These are phyloP conservation scores for Stictocephala bisonia DNA, from an alignment of 2,888 invertebrate genomes.

Conservation along the genomic window DNA sequence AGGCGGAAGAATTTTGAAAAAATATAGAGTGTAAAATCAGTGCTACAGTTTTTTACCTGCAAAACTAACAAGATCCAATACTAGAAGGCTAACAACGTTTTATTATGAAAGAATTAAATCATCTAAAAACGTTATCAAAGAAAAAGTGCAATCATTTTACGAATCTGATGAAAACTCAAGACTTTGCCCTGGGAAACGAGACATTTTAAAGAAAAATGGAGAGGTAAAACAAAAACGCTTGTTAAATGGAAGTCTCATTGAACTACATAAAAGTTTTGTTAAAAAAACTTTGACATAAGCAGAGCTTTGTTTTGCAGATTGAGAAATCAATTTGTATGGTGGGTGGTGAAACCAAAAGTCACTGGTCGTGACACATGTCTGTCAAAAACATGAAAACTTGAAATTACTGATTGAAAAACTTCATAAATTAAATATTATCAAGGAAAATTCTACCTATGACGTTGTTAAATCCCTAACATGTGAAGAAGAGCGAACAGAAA, in stretches of 20 bases:
- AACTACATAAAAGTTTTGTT: not conserved
- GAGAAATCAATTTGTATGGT: not conserved
- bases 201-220: slow-evolving; percentile 14
- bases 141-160: not conserved
- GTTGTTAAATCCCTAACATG: not conserved
- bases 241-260: slow-evolving; percentile 2
- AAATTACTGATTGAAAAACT: too few species aligned
- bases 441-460: not conserved
- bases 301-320: not conserved
- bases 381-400: too few species aligned
- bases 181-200: not conserved
- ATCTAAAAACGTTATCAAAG: not conserved
- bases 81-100: not conserved
- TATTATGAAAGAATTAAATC: too few species aligned
- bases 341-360: slow-evolving; percentile 13
- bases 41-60: slow-evolving; percentile 6
- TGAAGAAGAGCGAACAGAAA: not conserved
- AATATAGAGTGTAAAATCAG: too few species aligned
- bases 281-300: slow-evolving; percentile 3
- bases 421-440: slow-evolving; percentile 17
- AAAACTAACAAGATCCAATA: not conserved
- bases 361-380: slow-evolving; percentile 5
- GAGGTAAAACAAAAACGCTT: not conserved
- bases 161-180: slow-evolving; percentile 5
- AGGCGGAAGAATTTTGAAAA: too few species aligned